These are phyloP conservation scores for Eupithecia pulchellata DNA, from an alignment of 2,888 invertebrate species.

Conservation along the genomic window DNA sequence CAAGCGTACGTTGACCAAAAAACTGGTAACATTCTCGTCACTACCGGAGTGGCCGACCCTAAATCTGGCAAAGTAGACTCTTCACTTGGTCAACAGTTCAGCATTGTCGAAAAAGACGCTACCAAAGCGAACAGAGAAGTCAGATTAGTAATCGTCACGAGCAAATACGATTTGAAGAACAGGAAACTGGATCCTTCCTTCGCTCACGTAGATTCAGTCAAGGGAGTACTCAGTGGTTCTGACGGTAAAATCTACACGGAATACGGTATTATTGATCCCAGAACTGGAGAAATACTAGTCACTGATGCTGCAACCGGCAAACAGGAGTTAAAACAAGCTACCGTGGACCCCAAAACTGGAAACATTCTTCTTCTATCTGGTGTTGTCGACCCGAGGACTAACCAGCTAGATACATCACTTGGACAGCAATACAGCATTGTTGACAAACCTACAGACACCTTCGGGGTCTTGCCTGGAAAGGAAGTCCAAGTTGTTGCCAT, in stretches of 20 bases:
- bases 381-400: constrained; percentile 85
- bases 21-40: constrained; percentile 88
- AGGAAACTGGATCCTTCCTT: constrained; percentile 83
- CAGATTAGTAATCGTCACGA: constrained; percentile 86
- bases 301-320: constrained; percentile 77
- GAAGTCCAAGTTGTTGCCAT: constrained; percentile 85
- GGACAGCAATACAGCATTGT: constrained; percentile 87
- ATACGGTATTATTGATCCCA: constrained; percentile 87
- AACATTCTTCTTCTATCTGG: constrained; percentile 82
- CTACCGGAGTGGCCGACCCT: constrained; percentile 87
- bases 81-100: constrained; percentile 88
- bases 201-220: constrained; percentile 78
- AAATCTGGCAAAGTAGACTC: constrained; percentile 88
- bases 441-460: constrained; percentile 83
- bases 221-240: constrained; percentile 82
- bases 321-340: constrained; percentile 73
- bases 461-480: constrained; percentile 71
- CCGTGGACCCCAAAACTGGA: constrained; percentile 82
- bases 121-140: constrained; percentile 87
- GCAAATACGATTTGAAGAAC: constrained; percentile 85
- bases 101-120: constrained; percentile 88
- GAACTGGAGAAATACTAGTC: constrained; percentile 81
- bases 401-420: constrained; percentile 82
- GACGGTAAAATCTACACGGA: constrained; percentile 87
- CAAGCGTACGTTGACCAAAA: constrained; percentile 89